phyloP scores from a whole-genome alignment of 2,888 invertebrate species.

The Eupithecia exiguata region DNA sequence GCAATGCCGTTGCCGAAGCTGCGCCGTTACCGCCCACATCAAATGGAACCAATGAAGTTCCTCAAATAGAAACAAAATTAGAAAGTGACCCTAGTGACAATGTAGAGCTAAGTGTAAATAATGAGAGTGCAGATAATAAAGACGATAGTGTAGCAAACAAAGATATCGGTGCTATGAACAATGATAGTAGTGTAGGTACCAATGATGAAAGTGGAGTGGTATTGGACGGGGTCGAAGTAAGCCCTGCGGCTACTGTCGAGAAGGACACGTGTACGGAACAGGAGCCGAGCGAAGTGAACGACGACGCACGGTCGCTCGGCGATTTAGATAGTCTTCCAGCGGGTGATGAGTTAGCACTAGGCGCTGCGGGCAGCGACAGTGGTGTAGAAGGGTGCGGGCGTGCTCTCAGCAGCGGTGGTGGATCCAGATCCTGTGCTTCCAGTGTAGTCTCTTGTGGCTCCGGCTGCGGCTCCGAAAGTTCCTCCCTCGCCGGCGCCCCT shows the following conservation, averaged over 20 bases:
- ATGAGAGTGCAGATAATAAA: constrained; percentile 56
- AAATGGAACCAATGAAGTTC: constrained; percentile 53
- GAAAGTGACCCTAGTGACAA: constrained; percentile 47
- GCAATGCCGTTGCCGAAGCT: constrained; percentile 55
- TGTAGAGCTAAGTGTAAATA: constrained; percentile 41
- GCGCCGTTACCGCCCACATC: constrained; percentile 51
- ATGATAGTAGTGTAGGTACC: constrained; percentile 60
- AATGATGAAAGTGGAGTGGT: constrained; percentile 42
- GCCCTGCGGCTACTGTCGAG: constrained; percentile 43
- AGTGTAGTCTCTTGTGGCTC: constrained; percentile 91
- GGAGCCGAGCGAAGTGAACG: constrained; percentile 68
- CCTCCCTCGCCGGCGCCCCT: constrained; percentile 85
- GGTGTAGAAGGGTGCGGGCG: constrained; percentile 90
- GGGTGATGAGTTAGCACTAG: constrained; percentile 71
- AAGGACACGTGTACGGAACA: constrained; percentile 64
- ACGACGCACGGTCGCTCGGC: constrained; percentile 73
- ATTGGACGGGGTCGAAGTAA: constrained; percentile 51
- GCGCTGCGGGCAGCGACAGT: constrained; percentile 90
- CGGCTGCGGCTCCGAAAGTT: constrained; percentile 91
- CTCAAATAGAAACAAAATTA: constrained; percentile 49
- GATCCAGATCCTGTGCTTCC: constrained; percentile 89
- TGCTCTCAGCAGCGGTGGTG: constrained; percentile 87
- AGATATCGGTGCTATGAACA: constrained; percentile 51
- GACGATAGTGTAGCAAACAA: constrained; percentile 45
- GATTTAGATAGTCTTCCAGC: constrained; percentile 77